Evolutionary conservation across 2,888 invertebrate species (phyloP).

Genomic region (Andrena chrysosceles): DNA sequence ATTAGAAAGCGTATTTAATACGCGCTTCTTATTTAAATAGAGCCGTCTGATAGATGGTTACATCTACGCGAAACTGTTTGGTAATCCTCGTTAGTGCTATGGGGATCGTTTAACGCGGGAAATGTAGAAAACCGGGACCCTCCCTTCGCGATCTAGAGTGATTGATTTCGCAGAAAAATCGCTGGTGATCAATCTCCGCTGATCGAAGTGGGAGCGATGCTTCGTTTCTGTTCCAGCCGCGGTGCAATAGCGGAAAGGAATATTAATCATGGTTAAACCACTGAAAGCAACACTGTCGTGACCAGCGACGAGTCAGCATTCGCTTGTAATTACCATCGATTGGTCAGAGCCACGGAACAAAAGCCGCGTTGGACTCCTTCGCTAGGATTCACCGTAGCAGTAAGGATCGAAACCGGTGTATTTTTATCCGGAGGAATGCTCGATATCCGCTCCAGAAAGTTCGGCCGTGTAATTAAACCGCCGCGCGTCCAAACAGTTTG

Average conservation of each 20-base stretch:
- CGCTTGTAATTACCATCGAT: conserved; percentile 29
- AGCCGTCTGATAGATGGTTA: too few relatives aligned
- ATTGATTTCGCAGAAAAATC: conserved; percentile 55
- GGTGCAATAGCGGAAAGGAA: conserved; percentile 34
- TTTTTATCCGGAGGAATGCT: background rate
- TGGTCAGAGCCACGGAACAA: background rate
- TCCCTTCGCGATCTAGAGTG: background rate
- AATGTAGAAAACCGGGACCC: background rate
- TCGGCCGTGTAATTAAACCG: conserved; percentile 14
- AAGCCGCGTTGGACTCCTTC: background rate
- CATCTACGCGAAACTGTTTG: too few relatives aligned
- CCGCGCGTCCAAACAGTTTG: conserved; percentile 8
- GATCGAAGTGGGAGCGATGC: conserved; percentile 45
- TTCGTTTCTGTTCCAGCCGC: conserved; percentile 33
- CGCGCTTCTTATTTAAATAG: background rate
- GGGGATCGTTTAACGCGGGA: background rate
- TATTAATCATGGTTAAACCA: conserved; percentile 66
- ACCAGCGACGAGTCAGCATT: conserved; percentile 32
- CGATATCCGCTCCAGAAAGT: conserved; percentile 20
- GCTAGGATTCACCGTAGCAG: background rate
- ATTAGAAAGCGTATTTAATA: background rate
- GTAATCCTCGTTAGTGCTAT: too few relatives aligned
- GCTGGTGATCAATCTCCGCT: conserved; percentile 56
- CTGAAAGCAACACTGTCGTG: conserved; percentile 22
- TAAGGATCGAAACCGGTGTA: background rate